These are phyloP conservation scores for Ptilonorhynchus violaceus DNA, from an alignment of 2,113 vertebrate genomes.

Conservation along the genomic window DNA sequence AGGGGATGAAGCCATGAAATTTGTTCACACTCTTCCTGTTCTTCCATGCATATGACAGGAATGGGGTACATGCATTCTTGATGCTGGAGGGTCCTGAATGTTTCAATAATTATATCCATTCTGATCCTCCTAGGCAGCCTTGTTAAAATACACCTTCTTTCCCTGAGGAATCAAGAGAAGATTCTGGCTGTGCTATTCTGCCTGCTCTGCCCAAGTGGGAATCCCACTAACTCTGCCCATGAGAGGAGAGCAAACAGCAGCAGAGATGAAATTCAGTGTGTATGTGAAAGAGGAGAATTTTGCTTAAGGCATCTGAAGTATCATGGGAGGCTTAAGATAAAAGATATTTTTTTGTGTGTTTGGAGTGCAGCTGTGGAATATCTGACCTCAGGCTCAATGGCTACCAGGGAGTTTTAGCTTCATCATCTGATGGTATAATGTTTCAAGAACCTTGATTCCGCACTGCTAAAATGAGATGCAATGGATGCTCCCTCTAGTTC, in stretches of 20 bases:
- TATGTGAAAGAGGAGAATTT: not conserved
- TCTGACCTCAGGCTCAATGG: constrained; percentile 38
- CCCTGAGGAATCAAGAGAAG: not conserved
- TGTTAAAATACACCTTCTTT: not conserved
- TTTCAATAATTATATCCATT: not conserved
- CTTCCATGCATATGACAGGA: not conserved
- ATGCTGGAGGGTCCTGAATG: not conserved
- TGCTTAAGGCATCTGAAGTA: constrained; percentile 33
- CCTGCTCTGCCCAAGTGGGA: not conserved
- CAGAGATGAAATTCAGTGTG: not conserved
- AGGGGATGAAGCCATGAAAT: not conserved
- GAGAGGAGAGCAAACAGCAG: not conserved
- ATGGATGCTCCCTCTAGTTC: not conserved
- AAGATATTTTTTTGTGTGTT: constrained; percentile 53
- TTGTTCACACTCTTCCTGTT: not conserved
- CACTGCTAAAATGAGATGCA: not conserved
- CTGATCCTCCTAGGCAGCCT: not conserved
- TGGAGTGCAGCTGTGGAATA: constrained; percentile 59
- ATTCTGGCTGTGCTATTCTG: not conserved
- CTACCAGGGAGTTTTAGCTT: constrained; percentile 3
- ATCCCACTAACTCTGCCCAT: not conserved
- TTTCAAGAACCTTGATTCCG: constrained; percentile 43
- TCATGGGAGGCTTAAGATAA: constrained; percentile 38
- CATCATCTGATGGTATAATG: constrained; percentile 25
- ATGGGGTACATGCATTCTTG: not conserved